Percentiles rank a stretch among this genome's conserved stretches.
Conservation (phyloP, 2,113 vertebrate genomes). For the Alligator sinensis region DNA sequence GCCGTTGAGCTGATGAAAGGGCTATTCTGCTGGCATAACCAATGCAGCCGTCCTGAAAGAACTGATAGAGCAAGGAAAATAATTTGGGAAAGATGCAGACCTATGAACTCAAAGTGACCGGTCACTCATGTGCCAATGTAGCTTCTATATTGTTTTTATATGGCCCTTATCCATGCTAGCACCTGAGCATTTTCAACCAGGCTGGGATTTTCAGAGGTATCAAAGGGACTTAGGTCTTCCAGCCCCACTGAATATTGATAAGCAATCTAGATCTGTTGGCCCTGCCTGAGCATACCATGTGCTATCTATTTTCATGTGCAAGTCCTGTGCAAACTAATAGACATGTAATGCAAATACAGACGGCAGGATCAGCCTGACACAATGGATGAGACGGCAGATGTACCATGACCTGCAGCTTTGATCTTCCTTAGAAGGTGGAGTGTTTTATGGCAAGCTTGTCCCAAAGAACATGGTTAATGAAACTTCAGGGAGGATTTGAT, state of each 20-base stretch:
- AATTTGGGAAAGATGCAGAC: background rate
- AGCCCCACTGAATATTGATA: rapidly evolving
- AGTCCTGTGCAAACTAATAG: background rate
- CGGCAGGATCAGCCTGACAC: background rate
- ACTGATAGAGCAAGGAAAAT: background rate
- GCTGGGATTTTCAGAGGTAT: background rate
- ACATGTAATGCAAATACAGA: constrained; percentile 10
- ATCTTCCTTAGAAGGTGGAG: background rate
- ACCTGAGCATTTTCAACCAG: background rate
- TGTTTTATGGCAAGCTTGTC: background rate
- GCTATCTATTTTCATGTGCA: background rate
- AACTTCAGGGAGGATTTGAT: rapidly evolving
- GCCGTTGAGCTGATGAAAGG: background rate
- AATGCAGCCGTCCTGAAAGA: background rate
- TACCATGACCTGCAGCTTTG: background rate
- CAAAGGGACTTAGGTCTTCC: background rate
- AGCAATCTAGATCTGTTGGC: background rate
- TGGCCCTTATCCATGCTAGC: background rate
- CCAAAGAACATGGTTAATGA: background rate
- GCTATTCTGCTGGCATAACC: background rate
- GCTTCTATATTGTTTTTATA: background rate
- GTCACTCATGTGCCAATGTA: background rate
- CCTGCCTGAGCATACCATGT: background rate
- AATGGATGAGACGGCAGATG: background rate
- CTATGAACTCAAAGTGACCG: background rate